A percentile compares a stretch with the other conserved stretches of the same genome.
These are phyloP conservation scores for Nothobranchius kuhntae DNA, from an alignment of 2,113 vertebrate genomes.

Conservation along the genomic window DNA sequence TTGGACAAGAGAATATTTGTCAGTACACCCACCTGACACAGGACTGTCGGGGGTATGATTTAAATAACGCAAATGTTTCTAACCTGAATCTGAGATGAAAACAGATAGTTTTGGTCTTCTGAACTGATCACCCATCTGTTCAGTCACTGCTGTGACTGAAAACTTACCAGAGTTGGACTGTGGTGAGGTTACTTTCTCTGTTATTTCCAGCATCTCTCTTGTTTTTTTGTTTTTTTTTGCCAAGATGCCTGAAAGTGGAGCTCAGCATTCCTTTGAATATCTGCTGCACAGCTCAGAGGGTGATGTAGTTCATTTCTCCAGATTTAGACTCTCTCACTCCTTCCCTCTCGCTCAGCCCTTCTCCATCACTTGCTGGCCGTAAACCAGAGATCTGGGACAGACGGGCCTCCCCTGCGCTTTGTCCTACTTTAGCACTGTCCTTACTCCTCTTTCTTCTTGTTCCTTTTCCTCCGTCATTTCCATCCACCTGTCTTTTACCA, in stretches of 20 bases:
- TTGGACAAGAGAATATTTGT: constrained; percentile 23
- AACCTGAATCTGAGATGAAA: background rate
- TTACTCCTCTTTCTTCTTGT: constrained; percentile 53
- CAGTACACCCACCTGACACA: constrained; percentile 14
- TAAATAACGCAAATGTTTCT: constrained; percentile 2
- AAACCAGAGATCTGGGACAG: constrained; percentile 80
- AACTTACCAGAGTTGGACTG: no score
- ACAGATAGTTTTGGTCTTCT: background rate
- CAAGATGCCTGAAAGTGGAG: constrained; percentile 22
- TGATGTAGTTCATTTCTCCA: constrained; percentile 64
- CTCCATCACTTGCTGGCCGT: constrained; percentile 47
- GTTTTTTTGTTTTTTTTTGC: constrained; percentile 30
- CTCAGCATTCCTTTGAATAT: constrained; percentile 51
- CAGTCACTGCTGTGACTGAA: no score
- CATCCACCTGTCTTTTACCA: constrained; percentile 17
- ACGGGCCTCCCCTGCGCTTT: constrained; percentile 76
- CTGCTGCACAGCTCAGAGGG: constrained; percentile 51
- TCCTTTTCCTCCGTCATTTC: constrained; percentile 35
- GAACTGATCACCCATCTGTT: constrained; percentile 5
- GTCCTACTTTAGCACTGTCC: constrained; percentile 76
- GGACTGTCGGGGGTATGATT: background rate
- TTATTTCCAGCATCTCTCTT: constrained; percentile 23
- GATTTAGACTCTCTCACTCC: constrained; percentile 62
- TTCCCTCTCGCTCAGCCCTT: constrained; percentile 52
- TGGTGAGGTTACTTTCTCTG: constrained; percentile 6